Evolutionary conservation across 2,797 vertebrate species (phyloP).

Genomic region (Alca torda): DNA sequence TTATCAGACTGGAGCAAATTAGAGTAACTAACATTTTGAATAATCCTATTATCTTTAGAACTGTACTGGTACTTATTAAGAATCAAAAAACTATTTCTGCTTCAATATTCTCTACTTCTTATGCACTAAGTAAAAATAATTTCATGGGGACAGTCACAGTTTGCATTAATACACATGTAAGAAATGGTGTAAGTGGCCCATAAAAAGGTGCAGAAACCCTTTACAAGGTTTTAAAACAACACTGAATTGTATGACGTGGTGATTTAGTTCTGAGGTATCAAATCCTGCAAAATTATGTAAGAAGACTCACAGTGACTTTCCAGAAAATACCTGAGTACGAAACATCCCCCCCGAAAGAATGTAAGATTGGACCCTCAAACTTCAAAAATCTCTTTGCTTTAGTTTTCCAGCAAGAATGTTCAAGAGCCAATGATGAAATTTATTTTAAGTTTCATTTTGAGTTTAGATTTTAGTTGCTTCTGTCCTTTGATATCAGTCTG

Average conservation of each 20-base stretch:
- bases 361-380: background rate
- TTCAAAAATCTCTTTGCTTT: conserved; percentile 9
- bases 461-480: background rate
- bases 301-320: background rate
- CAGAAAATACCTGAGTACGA: background rate
- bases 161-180: background rate
- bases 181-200: background rate
- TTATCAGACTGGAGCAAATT: background rate
- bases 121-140: background rate
- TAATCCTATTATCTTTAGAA: conserved; percentile 33
- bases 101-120: background rate
- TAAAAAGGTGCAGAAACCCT: background rate
- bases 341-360: background rate
- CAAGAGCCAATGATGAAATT: background rate
- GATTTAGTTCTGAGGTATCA: background rate
- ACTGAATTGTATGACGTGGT: background rate
- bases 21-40: conserved; percentile 44
- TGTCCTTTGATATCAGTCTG: background rate
- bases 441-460: background rate
- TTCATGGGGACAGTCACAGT: background rate
- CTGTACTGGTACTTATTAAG: background rate
- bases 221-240: background rate
- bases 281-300: background rate
- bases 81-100: background rate
- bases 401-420: background rate